Conservation (phyloP, 2,113 vertebrate species). For the Grantiella picta region DNA sequence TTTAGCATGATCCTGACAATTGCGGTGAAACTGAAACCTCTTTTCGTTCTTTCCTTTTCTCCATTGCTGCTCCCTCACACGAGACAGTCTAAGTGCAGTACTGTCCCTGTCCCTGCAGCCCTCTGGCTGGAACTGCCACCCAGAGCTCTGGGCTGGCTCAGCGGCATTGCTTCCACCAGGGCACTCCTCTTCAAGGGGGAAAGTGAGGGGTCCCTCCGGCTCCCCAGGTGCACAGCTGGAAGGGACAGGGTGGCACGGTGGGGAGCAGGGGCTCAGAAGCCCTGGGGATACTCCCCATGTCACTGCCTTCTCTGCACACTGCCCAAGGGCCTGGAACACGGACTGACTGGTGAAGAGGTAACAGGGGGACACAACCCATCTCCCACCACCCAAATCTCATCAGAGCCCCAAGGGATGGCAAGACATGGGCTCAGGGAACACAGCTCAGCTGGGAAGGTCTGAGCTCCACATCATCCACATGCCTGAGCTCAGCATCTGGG, state of each 20-base stretch:
- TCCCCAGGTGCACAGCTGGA: neutral
- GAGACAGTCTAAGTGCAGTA: neutral
- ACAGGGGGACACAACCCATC: accelerated
- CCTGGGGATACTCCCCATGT: accelerated
- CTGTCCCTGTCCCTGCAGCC: accelerated
- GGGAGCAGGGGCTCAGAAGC: neutral
- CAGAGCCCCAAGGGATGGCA: accelerated
- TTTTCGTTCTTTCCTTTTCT: neutral
- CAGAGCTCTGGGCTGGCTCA: neutral
- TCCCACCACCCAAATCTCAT: neutral
- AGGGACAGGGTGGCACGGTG: neutral
- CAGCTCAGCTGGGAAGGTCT: neutral
- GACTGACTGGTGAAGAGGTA: neutral
- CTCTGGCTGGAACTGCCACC: neutral
- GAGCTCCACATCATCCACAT: accelerated
- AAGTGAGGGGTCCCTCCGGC: neutral
- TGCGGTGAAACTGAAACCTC: neutral
- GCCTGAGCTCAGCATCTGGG: neutral
- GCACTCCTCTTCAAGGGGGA: no score
- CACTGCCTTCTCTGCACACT: neutral
- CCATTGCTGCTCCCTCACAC: neutral
- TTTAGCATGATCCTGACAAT: neutral
- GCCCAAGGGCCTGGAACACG: neutral
- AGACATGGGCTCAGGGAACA: neutral
- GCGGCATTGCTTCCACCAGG: neutral